These are phyloP conservation scores for Netelia fuscicornis DNA, from an alignment of 2,888 invertebrate genomes.

Conservation along the genomic window DNA sequence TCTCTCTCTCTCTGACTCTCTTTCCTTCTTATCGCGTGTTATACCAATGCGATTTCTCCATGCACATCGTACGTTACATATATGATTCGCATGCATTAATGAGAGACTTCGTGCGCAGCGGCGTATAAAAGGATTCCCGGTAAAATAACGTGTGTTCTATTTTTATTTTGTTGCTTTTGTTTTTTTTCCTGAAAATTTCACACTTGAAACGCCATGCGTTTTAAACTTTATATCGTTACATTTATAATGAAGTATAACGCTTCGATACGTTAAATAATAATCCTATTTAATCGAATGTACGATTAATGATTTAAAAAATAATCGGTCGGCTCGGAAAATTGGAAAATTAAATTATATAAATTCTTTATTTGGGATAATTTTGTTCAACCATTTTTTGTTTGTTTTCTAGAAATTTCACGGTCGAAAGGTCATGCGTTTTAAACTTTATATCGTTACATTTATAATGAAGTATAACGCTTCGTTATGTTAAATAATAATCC, in stretches of 20 bases:
- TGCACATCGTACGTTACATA: constrained; percentile 1
- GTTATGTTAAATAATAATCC: background rate
- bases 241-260: background rate
- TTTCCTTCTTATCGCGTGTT: constrained; percentile 30
- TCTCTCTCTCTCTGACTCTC: background rate
- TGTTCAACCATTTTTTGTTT: background rate
- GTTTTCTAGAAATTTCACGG: background rate
- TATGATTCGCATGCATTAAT: background rate
- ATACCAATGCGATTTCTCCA: constrained; percentile 39
- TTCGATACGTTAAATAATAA: background rate
- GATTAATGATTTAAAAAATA: background rate
- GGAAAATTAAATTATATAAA: too few relatives aligned
- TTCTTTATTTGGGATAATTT: too few relatives aligned
- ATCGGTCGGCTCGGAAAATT: too few relatives aligned
- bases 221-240: background rate
- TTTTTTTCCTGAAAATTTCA: background rate
- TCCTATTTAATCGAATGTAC: background rate
- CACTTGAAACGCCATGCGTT: background rate
- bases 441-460: background rate
- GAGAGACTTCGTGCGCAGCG: background rate
- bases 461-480: background rate
- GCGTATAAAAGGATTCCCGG: too few relatives aligned
- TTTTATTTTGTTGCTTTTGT: background rate
- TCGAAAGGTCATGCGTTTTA: background rate
- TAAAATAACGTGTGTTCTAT: too few relatives aligned